These are phyloP conservation scores for Danio aesculapii DNA, from an alignment of 2,797 vertebrate genomes.

Conservation along the genomic window DNA sequence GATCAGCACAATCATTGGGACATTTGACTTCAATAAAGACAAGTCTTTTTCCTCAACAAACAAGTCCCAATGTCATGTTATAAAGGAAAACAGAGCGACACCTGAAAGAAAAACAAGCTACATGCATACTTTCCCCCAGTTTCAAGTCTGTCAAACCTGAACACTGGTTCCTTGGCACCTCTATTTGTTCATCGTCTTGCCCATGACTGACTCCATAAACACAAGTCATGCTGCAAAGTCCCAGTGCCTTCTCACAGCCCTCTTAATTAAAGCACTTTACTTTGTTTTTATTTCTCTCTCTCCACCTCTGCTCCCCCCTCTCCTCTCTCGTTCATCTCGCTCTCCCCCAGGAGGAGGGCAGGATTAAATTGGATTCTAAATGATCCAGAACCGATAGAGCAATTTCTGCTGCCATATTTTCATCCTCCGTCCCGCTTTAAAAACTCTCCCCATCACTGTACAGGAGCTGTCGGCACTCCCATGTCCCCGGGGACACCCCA, in stretches of 20 bases:
- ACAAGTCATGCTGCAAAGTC: constrained; percentile 54
- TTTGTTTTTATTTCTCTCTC: constrained; percentile 69
- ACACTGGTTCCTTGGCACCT: background rate
- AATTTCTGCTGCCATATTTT: constrained; percentile 78
- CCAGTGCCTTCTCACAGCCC: constrained; percentile 66
- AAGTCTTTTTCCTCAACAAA: background rate
- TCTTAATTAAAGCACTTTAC: constrained; percentile 82
- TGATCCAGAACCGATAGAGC: constrained; percentile 82
- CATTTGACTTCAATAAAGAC: background rate
- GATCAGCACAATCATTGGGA: background rate
- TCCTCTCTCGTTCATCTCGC: constrained; percentile 26
- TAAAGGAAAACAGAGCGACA: background rate
- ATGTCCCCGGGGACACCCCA: constrained; percentile 62
- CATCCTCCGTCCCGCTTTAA: constrained; percentile 67
- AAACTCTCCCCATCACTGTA: constrained; percentile 66
- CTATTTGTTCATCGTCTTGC: background rate
- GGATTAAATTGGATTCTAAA: constrained; percentile 85
- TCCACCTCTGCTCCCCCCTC: background rate
- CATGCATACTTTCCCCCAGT: background rate
- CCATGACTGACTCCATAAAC: constrained; percentile 67
- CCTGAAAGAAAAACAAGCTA: background rate
- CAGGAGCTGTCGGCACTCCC: constrained; percentile 67
- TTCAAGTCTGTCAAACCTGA: background rate
- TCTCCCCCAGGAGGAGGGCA: constrained; percentile 62
- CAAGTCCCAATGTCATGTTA: background rate